phyloP scores from a whole-genome alignment of 2,113 vertebrate genomes.

The Meles meles region DNA sequence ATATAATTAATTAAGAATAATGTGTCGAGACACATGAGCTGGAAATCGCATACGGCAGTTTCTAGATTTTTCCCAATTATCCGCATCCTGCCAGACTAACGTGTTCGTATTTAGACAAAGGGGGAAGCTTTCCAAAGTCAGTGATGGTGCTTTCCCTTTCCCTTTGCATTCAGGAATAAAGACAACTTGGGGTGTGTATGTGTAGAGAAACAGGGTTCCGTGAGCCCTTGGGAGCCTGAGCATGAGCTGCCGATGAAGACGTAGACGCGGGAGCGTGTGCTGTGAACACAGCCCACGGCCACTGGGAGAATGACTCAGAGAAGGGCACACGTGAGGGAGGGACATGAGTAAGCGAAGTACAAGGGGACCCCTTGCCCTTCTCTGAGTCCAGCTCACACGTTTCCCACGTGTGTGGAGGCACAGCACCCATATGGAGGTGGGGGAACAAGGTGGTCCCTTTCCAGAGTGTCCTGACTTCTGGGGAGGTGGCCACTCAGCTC shows the following conservation, averaged over 20 bases:
- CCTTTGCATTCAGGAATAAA: not conserved
- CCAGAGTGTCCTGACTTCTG: not conserved
- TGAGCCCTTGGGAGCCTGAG: fast-evolving
- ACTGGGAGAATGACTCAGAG: fast-evolving
- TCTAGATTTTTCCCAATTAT: not conserved
- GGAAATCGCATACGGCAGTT: fast-evolving
- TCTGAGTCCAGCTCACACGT: fast-evolving
- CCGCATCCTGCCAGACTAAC: fast-evolving
- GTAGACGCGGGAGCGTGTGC: fast-evolving
- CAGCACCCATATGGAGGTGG: fast-evolving
- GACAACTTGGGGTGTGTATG: not conserved
- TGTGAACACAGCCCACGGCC: not conserved
- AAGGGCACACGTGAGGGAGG: fast-evolving
- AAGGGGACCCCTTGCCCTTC: not conserved
- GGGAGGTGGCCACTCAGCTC: not conserved
- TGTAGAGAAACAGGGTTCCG: not conserved
- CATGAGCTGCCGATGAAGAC: fast-evolving
- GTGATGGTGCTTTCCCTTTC: fast-evolving
- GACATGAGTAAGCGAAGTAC: fast-evolving
- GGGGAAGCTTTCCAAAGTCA: fast-evolving
- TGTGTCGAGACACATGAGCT: not conserved
- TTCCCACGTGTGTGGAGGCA: fast-evolving
- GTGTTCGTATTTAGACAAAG: not conserved
- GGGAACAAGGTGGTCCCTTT: not conserved
- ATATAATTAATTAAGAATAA: slow-evolving; percentile 62